Evolutionary conservation across 2,888 invertebrate species (phyloP), one percentile per base, ranked within the genome.

Genomic region (Ectemnius lituratus): DNA sequence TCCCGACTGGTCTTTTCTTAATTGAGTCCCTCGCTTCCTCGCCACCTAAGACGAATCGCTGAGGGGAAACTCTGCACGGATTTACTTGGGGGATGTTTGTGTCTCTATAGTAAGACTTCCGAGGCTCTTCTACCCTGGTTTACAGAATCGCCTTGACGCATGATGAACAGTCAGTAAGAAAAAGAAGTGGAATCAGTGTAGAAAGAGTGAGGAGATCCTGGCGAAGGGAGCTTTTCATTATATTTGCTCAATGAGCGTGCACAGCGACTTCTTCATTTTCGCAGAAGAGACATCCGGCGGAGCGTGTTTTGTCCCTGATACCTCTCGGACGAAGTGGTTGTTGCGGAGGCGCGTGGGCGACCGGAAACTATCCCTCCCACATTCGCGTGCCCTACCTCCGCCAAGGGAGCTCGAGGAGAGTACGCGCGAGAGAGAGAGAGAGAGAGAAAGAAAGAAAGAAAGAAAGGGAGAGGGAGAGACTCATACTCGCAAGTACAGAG

Each of bases 311-410:
- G 84, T 86, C 83, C 84, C 83, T 82, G 83, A 82, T 81, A 79
- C 82, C 81, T 81, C 84, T 37, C 37, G 37, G 72, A 83, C 83
- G 79, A 84, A 85, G 84, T 87, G 86, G 80, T 83, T 79, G 83
- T 85, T 82, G 85, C 82, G 82, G 75, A 82, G 81, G 78, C 78
- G 85, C 85, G 88, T 88, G 86, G 87, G 88, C 85, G 88, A 88
- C 88, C 88, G 87, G 91, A 92, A 91, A 92, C 91, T 92, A 92
- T 92, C 92, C 93, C 92, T 92, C 92, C 93, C 93, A 93, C 87
- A 86, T 85, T 83, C 80, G 81, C 82, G 82, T 85, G 83, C 83
- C 85, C 86, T 85, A 82, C 85, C 85, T 83, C 80, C 73, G 64
- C 69, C 73, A 77, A 75, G 76, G 76, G 73, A 77, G 77, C 67